Evolutionary conservation across 2,113 vertebrate genomes (phyloP), one percentile per base, ranked within the genome.

Genomic region (Ia io): DNA sequence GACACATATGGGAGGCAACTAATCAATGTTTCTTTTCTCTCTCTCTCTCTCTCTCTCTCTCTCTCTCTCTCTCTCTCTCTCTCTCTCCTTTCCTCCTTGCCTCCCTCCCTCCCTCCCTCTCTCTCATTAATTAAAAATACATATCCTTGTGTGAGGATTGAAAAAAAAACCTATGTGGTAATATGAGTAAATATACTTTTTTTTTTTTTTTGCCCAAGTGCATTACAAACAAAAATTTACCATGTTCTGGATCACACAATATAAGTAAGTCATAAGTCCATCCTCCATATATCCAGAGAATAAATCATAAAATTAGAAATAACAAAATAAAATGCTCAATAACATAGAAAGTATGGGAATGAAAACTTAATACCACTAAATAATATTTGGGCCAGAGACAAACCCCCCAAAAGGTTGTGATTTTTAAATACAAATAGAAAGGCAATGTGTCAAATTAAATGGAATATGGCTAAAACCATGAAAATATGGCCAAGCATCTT

Each of bases 371-470:
- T 61, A 13, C 63, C n/a, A 51, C 25, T 69, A 71, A 89, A 12
- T 90, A 56, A 70, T 30, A 78, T 78, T 47, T 85, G 35, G 44
- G 44, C 5, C 44, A 77, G 44, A 92, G 23, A 65, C 35, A 37
- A 89, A 84, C 30, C 44, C 44, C 32, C 32, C n/a, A 61, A 87
- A 35, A 87, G 84, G 9, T 65, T 53, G 3, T 25, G 9, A 84
- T 74, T 88, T 96, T 92, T 42, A 70, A 95, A 79, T 65, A 35
- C 67, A 96, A 94, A 56, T 25, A 79, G 4, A 61, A 67, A 59
- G 35, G 13, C 10, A 16, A 9, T 47, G 30, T 47, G 12, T 77
- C 69, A 44, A 90, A 56, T 87, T 65, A 84, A 42, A 67, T 14
- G 16, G 9, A 9, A 42, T 10, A 30, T 42, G 30, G 44, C 30